Percentiles rank a stretch among this genome's conserved stretches.
Evolutionary conservation across 2,113 vertebrate species (phyloP).

Genomic region (Melanocharis versteri): DNA sequence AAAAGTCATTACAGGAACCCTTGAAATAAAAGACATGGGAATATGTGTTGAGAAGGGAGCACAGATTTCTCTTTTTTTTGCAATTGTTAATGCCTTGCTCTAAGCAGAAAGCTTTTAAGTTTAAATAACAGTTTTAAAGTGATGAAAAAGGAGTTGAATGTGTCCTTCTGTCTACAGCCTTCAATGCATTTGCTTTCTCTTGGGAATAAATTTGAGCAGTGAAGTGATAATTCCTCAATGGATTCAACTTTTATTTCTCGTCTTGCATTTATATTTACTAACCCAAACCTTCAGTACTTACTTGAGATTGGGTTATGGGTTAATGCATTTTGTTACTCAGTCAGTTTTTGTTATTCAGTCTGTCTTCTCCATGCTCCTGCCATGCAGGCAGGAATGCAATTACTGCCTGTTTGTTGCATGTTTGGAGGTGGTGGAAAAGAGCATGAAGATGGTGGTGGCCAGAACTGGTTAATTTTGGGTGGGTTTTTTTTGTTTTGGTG

Average conservation of each 20-base stretch:
- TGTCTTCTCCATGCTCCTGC: not conserved
- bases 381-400: not conserved
- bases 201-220: not conserved
- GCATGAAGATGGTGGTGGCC: not conserved
- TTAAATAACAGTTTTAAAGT: not conserved
- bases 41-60: not conserved
- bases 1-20: not conserved
- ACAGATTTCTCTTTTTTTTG: not conserved
- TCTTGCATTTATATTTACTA: not conserved
- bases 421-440: not conserved
- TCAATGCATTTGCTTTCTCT: not conserved
- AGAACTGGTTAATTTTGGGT: not conserved
- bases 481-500: not conserved
- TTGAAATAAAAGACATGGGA: not conserved
- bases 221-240: not conserved
- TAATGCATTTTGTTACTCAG: not conserved
- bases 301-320: not conserved
- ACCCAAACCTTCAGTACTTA: not conserved
- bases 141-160: not conserved
- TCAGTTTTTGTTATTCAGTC: not conserved
- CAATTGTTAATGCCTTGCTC: not conserved
- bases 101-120: not conserved
- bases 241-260: not conserved
- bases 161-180: not conserved
- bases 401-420: rapidly evolving